phyloP scores from a whole-genome alignment of 1,140 invertebrate species.

The Hypsibius dujardini region DNA sequence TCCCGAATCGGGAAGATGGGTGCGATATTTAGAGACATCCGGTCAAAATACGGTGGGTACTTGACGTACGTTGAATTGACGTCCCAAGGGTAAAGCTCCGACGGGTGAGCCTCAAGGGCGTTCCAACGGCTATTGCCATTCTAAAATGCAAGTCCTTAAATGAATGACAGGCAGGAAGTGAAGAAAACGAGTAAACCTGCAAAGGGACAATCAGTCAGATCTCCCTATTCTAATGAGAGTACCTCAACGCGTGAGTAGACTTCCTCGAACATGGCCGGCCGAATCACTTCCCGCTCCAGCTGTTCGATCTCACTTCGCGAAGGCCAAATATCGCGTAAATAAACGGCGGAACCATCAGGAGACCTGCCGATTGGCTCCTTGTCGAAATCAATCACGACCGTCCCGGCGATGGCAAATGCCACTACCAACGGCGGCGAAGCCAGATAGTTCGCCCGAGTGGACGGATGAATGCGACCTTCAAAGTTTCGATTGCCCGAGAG shows the following conservation, averaged over 20 bases:
- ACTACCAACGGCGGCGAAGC: constrained; percentile 87
- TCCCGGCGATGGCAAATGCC: constrained; percentile 85
- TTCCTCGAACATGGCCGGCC: constrained; percentile 93
- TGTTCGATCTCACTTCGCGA: constrained; percentile 60
- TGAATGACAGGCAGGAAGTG: not conserved
- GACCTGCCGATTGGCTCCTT: constrained; percentile 57
- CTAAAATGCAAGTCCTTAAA: constrained; percentile 33
- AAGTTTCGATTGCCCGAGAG: constrained; percentile 92
- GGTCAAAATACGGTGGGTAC: constrained; percentile 84
- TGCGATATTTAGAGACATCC: constrained; percentile 43
- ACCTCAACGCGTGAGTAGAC: constrained; percentile 54
- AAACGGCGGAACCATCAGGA: constrained; percentile 53
- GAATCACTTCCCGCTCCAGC: constrained; percentile 71
- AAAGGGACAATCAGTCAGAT: constrained; percentile 11
- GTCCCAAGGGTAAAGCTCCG: constrained; percentile 81
- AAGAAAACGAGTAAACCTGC: not conserved
- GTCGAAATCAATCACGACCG: constrained; percentile 84
- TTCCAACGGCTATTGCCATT: constrained; percentile 72
- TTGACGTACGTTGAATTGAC: constrained; percentile 81
- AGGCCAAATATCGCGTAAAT: constrained; percentile 84
- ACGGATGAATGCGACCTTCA: constrained; percentile 87
- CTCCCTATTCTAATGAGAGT: constrained; percentile 16
- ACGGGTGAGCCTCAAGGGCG: constrained; percentile 52
- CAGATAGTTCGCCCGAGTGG: constrained; percentile 85
- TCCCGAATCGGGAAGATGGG: constrained; percentile 33